A percentile compares a stretch with the other conserved stretches of the same genome.
Conservation (phyloP, 2,888 invertebrate genomes). For the Rotaria sp. region DNA sequence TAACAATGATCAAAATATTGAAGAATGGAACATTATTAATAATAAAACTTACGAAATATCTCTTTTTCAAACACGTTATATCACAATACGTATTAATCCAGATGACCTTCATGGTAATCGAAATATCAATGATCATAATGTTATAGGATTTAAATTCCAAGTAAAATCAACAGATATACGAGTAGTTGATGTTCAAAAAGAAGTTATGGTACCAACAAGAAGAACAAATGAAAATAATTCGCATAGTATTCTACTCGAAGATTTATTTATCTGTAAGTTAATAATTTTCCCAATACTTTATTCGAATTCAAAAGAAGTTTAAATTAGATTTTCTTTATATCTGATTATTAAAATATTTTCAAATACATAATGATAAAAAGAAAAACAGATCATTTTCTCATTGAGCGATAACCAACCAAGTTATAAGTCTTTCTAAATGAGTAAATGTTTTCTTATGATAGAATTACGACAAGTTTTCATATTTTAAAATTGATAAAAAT, state of each 20-base stretch:
- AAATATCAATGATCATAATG: neutral
- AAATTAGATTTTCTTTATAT: neutral
- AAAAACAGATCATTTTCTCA: too few relatives aligned
- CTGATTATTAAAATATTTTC: too few relatives aligned
- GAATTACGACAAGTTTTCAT: too few relatives aligned
- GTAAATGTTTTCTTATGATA: too few relatives aligned
- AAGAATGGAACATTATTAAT: neutral
- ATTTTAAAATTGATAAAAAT: too few relatives aligned
- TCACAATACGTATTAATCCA: neutral
- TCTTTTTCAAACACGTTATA: constrained; percentile 15
- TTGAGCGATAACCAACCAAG: too few relatives aligned
- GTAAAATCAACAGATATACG: neutral
- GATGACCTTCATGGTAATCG: neutral
- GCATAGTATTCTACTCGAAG: neutral
- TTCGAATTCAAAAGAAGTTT: neutral
- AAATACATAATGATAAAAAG: too few relatives aligned
- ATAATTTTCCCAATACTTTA: neutral
- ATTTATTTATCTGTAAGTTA: neutral
- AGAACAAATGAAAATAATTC: neutral
- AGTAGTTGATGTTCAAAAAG: neutral
- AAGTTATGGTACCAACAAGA: neutral
- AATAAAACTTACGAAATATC: neutral
- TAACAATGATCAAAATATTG: neutral
- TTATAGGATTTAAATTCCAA: neutral
- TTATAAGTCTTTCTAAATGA: too few relatives aligned